Percentiles rank a stretch among this genome's conserved stretches.
Conservation (phyloP, 2,888 invertebrate genomes). For the Lasioglossum leucozonium region DNA sequence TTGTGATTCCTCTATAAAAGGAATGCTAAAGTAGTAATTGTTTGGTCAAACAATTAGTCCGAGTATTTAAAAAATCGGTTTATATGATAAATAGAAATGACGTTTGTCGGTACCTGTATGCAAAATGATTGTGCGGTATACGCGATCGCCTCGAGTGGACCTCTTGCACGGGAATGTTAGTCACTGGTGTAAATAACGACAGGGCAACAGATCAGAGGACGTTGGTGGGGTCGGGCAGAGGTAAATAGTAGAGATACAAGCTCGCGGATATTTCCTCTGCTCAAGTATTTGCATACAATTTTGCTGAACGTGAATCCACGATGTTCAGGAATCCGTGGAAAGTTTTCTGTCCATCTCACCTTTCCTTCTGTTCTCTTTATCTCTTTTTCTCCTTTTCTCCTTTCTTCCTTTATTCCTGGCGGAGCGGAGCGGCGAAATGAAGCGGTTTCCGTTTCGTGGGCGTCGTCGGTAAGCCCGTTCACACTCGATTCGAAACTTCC, state of each 20-base stretch:
- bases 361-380: neutral
- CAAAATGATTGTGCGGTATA: slow-evolving; percentile 56
- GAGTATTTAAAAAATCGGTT: neutral
- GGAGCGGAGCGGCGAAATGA: neutral
- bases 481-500: too few species aligned
- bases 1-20: too few species aligned
- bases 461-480: slow-evolving; percentile 39
- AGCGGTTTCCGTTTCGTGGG: slow-evolving; percentile 50
- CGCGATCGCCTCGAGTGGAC: slow-evolving; percentile 49
- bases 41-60: neutral
- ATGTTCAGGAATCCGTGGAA: slow-evolving; percentile 64
- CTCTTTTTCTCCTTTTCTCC: neutral
- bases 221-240: slow-evolving; percentile 17
- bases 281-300: slow-evolving; percentile 68
- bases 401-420: slow-evolving; percentile 4
- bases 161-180: slow-evolving; percentile 49
- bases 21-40: neutral
- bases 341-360: slow-evolving; percentile 12
- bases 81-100: neutral
- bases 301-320: slow-evolving; percentile 41
- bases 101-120: slow-evolving; percentile 46
- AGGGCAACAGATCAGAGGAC: slow-evolving; percentile 28
- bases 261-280: slow-evolving; percentile 60
- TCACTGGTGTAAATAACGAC: slow-evolving; percentile 56
- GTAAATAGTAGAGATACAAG: slow-evolving; percentile 16